Evolutionary conservation across 2,888 invertebrate genomes (phyloP).

Genomic region (Scaptomyza caliginosa): DNA sequence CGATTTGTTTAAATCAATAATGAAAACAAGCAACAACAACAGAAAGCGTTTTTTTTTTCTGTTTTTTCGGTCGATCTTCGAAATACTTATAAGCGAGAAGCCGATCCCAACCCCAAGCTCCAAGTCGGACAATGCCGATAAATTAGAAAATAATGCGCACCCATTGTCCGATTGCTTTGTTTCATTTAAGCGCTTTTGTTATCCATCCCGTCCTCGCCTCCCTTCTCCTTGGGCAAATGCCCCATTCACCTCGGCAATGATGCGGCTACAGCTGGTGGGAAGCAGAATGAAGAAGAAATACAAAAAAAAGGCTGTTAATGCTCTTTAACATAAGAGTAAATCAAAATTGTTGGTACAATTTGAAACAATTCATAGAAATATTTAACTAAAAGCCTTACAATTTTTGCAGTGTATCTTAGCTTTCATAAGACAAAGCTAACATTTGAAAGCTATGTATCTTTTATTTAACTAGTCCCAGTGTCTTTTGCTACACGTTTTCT

Average conservation of each 20-base stretch:
- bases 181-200: slow-evolving; percentile 79
- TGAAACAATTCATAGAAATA: too few species aligned
- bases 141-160: slow-evolving; percentile 81
- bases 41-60: slow-evolving; percentile 11
- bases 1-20: slow-evolving; percentile 79
- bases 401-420: slow-evolving; percentile 22
- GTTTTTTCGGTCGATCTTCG: slow-evolving; percentile 12
- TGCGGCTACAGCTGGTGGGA: slow-evolving; percentile 31
- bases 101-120: slow-evolving; percentile 56
- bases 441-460: slow-evolving; percentile 32
- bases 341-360: too few species aligned
- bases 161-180: slow-evolving; percentile 78
- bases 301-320: slow-evolving; percentile 13
- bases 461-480: slow-evolving; percentile 50
- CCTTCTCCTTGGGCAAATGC: slow-evolving; percentile 3
- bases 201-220: slow-evolving; percentile 38
- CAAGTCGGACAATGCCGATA: slow-evolving; percentile 73
- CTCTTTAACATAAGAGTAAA: slow-evolving; percentile 16
- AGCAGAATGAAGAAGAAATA: slow-evolving; percentile 14
- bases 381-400: too few species aligned
- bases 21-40: slow-evolving; percentile 63
- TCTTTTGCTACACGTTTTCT: slow-evolving; percentile 66
- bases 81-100: slow-evolving; percentile 30
- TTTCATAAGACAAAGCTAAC: slow-evolving; percentile 10
- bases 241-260: slow-evolving; percentile 37